phyloP scores from a whole-genome alignment of 35 echinoderm and acorn worm genomes.

The Heliocidaris tuberculata region DNA sequence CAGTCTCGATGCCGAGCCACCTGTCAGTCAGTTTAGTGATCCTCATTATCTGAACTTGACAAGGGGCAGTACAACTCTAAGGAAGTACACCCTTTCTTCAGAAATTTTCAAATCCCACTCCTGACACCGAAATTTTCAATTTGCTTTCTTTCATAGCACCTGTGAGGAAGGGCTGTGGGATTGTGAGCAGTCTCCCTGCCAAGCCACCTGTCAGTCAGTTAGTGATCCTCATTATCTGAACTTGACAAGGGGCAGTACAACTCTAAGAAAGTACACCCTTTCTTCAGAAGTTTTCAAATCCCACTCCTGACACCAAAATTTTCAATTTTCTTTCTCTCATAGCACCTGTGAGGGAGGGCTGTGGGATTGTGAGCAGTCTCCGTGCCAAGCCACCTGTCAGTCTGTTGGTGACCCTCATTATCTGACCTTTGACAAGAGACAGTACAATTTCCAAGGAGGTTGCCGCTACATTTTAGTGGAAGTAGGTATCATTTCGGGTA shows the following conservation, averaged over 20 bases:
- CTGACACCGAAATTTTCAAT: neutral
- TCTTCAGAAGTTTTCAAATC: neutral
- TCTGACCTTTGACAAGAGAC: slow-evolving; percentile 90
- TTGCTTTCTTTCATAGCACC: too few relatives aligned
- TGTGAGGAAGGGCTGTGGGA: too few relatives aligned
- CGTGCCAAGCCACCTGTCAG: slow-evolving; percentile 77
- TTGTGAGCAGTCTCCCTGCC: too few relatives aligned
- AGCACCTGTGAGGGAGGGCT: slow-evolving; percentile 70
- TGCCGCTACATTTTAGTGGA: slow-evolving; percentile 84
- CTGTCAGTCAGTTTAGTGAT: too few relatives aligned
- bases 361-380: slow-evolving; percentile 71
- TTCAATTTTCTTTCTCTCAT: neutral
- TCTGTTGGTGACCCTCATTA: slow-evolving; percentile 90
- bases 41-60: too few relatives aligned
- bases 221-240: too few relatives aligned
- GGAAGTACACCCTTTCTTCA: neutral
- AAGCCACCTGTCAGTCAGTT: too few relatives aligned
- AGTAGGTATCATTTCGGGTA: too few relatives aligned
- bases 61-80: too few relatives aligned
- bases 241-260: too few relatives aligned
- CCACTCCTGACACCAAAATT: too few relatives aligned
- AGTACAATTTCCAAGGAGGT: slow-evolving; percentile 90
- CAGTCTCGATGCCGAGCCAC: neutral
- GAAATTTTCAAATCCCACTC: neutral
- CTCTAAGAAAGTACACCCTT: neutral